Conservation (phyloP, 2,888 invertebrate species). For the Tetragonisca angustula region DNA sequence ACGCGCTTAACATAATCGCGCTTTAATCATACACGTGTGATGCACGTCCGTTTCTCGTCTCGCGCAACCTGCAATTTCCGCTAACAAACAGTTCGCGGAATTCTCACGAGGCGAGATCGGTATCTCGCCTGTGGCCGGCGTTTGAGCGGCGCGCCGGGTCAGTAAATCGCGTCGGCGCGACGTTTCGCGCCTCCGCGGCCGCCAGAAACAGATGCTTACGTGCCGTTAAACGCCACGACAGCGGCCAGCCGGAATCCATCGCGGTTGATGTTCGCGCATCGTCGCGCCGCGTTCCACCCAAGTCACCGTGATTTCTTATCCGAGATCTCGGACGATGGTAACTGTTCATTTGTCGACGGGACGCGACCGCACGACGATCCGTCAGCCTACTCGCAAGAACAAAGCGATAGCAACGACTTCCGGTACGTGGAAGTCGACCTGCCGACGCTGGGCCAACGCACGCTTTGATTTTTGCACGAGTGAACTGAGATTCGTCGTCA, state of each 20-base stretch:
- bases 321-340: slow-evolving; percentile 70
- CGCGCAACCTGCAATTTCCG: neutral
- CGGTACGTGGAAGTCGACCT: slow-evolving; percentile 49
- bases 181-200: slow-evolving; percentile 46
- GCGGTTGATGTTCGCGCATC: slow-evolving; percentile 20
- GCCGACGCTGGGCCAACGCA: neutral
- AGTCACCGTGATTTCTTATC: slow-evolving; percentile 69
- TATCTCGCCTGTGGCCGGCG: slow-evolving; percentile 13
- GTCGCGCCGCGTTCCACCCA: slow-evolving; percentile 25
- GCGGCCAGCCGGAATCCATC: slow-evolving; percentile 52
- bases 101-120: slow-evolving; percentile 7
- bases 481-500: no score
- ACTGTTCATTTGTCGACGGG: slow-evolving; percentile 73
- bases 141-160: slow-evolving; percentile 23
- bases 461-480: neutral
- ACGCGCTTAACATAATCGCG: neutral
- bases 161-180: slow-evolving; percentile 39
- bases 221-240: slow-evolving; percentile 58
- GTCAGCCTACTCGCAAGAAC: slow-evolving; percentile 65
- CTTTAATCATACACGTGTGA: slow-evolving; percentile 2
- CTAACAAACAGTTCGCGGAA: slow-evolving; percentile 29
- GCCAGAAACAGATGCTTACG: slow-evolving; percentile 50
- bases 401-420: slow-evolving; percentile 64
- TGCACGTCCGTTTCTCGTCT: neutral
- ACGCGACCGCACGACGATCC: slow-evolving; percentile 48